Evolutionary conservation across 2,797 vertebrate species (phyloP), one percentile per base, ranked within the genome.

Genomic region (Propithecus deckenii): DNA sequence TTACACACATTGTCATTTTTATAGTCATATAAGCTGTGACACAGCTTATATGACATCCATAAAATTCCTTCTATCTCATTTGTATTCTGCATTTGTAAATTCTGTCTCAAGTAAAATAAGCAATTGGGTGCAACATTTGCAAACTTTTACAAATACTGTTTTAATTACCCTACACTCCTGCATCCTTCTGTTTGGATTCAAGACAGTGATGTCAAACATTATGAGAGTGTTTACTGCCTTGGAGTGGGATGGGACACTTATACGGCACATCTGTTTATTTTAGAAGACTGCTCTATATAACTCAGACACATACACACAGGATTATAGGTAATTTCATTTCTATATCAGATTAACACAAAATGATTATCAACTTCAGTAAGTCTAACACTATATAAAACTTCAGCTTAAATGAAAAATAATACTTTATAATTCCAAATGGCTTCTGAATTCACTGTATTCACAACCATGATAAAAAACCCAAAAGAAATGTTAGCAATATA

Each of bases 81-180:
- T 96, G 72, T 94, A 96, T 85, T 96, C 84, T 86, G 72, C 76
- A 79, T 96, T 95, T 97, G 71, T 96, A 97, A 98, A 97, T 97
- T 95, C 81, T 94, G 61, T 84, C 89, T 94, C 67, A 96, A 96
- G 91, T 97, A 96, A 97, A 97, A 96, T 92, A 98, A 98, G 80
- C 83, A 88, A 43, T 28, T 97, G 87, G 78, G 91, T 95, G 80
- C 87, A 94, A 97, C 93, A 97, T 96, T 97, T 93, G 76, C 87
- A 86, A 97, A 93, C 91, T 93, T 97, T 96, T 88, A 84, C 96
- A 98, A 97, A 97, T 96, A 95, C 71, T 78, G 43, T 75, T 84
- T 55, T 94, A 96, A 95, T 96, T 93, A 93, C 69, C 85, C 76
- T 88, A 81, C 59, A 95, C 41, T 97, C 88, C 50, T 90, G 67